A percentile compares a stretch with the other conserved stretches of the same genome.
These are phyloP conservation scores for Aricia agestis DNA, from an alignment of 1,140 invertebrate species.

Conservation along the genomic window DNA sequence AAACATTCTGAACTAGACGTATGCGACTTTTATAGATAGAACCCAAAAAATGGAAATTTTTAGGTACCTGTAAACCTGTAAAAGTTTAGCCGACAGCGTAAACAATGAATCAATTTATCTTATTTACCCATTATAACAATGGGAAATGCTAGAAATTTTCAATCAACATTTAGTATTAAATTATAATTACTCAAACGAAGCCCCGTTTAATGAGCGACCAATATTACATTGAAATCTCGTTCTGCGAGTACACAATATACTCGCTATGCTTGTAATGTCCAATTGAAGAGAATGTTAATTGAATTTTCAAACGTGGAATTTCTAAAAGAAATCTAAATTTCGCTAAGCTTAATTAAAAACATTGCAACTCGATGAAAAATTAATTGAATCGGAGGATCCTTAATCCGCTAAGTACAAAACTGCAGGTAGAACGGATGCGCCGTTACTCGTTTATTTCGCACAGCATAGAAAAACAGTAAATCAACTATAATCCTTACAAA, in stretches of 20 bases:
- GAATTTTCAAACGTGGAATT: neutral
- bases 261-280: neutral
- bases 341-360: conserved; percentile 1
- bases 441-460: neutral
- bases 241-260: neutral
- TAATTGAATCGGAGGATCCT: neutral
- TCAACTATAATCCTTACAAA: neutral
- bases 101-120: no score
- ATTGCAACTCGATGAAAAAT: conserved; percentile 1
- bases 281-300: neutral
- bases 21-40: neutral
- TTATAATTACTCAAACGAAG: neutral
- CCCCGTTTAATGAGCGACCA: neutral
- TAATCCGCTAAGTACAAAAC: conserved; percentile 3
- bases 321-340: neutral
- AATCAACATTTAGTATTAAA: neutral
- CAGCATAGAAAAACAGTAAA: neutral
- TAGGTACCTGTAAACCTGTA: no score
- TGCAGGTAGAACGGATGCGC: neutral
- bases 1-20: neutral
- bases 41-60: no score
- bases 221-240: neutral
- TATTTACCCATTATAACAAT: no score
- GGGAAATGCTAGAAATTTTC: no score
- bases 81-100: no score